Percentiles rank a stretch among this genome's conserved stretches.
Conservation (phyloP, 1,140 invertebrate genomes). For the Bombus terrestris region DNA sequence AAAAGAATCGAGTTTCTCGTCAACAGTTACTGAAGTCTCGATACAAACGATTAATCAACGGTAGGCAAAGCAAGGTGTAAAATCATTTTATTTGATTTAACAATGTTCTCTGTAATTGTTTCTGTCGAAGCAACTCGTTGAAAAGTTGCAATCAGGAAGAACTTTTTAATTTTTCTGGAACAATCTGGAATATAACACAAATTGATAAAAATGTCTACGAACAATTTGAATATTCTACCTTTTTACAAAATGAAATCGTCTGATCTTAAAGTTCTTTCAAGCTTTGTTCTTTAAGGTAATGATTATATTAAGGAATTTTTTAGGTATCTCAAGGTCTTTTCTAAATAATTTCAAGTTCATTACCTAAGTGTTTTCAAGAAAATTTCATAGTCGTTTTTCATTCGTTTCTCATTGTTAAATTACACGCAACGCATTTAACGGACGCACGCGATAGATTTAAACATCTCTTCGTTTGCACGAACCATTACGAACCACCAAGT, state of each 20-base stretch:
- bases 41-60: conserved; percentile 17
- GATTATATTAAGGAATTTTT: not conserved
- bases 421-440: not conserved
- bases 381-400: not conserved
- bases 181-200: not conserved
- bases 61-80: not conserved
- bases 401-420: not conserved
- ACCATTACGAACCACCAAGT: not conserved
- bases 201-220: no score
- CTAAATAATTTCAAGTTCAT: not conserved
- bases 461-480: not conserved
- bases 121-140: not conserved
- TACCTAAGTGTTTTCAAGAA: not conserved
- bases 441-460: not conserved
- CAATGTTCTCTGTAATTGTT: not conserved
- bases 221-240: no score
- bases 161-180: not conserved
- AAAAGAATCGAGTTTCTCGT: conserved; percentile 10
- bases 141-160: not conserved
- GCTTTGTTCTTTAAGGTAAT: no score
- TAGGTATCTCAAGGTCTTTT: not conserved
- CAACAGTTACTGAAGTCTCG: conserved; percentile 5
- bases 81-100: conserved; percentile 31
- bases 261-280: no score
- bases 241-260: no score